Evolutionary conservation across 2,888 invertebrate genomes (phyloP).

Genomic region (Stenichneumon culpator): DNA sequence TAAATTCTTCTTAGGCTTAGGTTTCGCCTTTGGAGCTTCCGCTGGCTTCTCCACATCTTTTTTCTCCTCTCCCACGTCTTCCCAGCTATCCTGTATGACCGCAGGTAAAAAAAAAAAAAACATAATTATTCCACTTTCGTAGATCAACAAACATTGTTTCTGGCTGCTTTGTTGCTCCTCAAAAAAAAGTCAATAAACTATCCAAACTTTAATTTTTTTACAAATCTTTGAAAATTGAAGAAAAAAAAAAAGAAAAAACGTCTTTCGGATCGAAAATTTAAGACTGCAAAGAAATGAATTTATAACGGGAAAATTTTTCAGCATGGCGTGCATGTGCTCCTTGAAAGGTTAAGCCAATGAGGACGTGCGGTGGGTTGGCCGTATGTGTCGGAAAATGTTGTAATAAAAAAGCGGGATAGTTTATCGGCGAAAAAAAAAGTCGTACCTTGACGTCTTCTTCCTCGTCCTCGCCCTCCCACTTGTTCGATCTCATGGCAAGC

Average conservation of each 20-base stretch:
- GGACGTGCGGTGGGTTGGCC: not conserved
- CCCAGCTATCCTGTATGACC: conserved; percentile 94
- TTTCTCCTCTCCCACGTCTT: conserved; percentile 95
- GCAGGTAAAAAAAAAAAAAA: conserved; percentile 45
- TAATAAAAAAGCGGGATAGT: not conserved
- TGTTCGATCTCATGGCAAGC: conserved; percentile 89
- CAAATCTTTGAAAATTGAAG: not conserved
- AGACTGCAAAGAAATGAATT: not conserved
- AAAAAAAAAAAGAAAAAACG: conserved; percentile 15
- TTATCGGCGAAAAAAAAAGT: conserved; percentile 43
- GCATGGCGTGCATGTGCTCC: conserved; percentile 75
- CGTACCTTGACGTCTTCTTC: conserved; percentile 94
- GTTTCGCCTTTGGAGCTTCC: conserved; percentile 87
- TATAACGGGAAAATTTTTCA: conserved; percentile 5
- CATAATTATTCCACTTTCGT: not conserved
- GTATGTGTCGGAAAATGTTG: conserved; percentile 20
- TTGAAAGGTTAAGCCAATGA: conserved; percentile 73
- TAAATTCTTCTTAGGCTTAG: conserved; percentile 91
- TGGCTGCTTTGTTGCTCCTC: too few relatives aligned
- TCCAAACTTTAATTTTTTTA: not conserved
- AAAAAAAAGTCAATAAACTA: not conserved
- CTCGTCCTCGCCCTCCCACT: conserved; percentile 96
- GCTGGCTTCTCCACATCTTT: conserved; percentile 91
- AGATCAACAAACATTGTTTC: not conserved
- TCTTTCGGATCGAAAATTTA: conserved; percentile 19